Percentiles rank a stretch among this genome's conserved stretches.
phyloP scores from a whole-genome alignment of 2,113 vertebrate genomes.

The Leucopsar rothschildi region DNA sequence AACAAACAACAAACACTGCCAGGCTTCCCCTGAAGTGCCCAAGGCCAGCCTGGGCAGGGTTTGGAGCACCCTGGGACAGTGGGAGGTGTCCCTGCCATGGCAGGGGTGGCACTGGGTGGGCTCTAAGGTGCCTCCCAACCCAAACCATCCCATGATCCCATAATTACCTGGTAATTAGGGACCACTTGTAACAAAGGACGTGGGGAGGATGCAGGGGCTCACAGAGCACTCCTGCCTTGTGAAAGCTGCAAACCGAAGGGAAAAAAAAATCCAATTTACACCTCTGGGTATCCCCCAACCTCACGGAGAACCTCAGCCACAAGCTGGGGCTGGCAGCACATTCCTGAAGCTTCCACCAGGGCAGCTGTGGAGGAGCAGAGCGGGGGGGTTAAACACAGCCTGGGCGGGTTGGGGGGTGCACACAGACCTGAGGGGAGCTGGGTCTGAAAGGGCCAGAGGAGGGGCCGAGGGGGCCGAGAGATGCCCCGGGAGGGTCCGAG shows the following conservation, averaged over 20 bases:
- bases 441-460: too few species aligned
- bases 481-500: too few species aligned
- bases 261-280: background rate
- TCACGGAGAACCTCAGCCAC: background rate
- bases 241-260: fast-evolving
- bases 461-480: fast-evolving
- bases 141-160: fast-evolving
- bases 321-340: fast-evolving
- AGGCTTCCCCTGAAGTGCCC: background rate
- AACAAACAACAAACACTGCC: fast-evolving
- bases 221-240: fast-evolving
- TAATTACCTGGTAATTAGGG: background rate
- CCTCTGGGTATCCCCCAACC: fast-evolving
- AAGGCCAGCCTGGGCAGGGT: fast-evolving
- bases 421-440: fast-evolving
- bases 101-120: background rate
- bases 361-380: fast-evolving
- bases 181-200: background rate
- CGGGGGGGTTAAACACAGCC: fast-evolving
- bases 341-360: background rate
- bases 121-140: background rate
- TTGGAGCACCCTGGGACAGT: background rate
- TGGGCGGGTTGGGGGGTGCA: fast-evolving
- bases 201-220: fast-evolving
- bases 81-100: background rate